Evolutionary conservation across 2,113 vertebrate species (phyloP).

Genomic region (Alexandromys fortis): DNA sequence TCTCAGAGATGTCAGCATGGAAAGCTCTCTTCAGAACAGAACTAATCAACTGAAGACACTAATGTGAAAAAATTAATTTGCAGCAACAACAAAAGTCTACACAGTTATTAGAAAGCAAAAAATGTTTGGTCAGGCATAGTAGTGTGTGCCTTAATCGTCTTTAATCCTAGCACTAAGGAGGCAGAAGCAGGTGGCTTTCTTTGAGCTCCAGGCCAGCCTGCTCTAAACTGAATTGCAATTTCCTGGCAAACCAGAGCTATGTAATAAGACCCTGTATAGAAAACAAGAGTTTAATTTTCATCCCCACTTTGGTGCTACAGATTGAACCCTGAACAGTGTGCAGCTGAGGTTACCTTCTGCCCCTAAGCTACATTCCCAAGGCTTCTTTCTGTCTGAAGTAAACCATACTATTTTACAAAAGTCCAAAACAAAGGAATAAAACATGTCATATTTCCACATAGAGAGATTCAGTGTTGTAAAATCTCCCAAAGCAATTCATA

Average conservation of each 20-base stretch:
- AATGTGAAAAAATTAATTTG: neutral
- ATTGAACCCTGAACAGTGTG: neutral
- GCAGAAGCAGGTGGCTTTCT: neutral
- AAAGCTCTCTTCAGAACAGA: neutral
- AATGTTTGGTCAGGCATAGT: neutral
- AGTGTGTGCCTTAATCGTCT: too few species aligned
- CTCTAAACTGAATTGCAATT: too few species aligned
- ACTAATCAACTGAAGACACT: neutral
- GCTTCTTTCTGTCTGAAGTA: neutral
- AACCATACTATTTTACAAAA: neutral
- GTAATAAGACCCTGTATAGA: neutral
- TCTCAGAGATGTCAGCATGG: too few species aligned
- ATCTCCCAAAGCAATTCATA: neutral
- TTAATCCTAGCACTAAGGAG: neutral
- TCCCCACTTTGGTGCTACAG: neutral
- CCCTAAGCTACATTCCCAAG: neutral
- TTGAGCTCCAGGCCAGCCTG: neutral
- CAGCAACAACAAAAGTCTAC: neutral
- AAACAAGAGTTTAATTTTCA: neutral
- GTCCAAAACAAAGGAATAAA: neutral
- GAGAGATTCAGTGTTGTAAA: neutral
- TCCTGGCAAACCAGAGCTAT: too few species aligned
- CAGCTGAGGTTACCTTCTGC: too few species aligned
- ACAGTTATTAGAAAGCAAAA: neutral
- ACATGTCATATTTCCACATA: neutral